Base-by-base conservation (phyloP, 2,888 invertebrate species). In the Ditula angustiorana region DNA sequence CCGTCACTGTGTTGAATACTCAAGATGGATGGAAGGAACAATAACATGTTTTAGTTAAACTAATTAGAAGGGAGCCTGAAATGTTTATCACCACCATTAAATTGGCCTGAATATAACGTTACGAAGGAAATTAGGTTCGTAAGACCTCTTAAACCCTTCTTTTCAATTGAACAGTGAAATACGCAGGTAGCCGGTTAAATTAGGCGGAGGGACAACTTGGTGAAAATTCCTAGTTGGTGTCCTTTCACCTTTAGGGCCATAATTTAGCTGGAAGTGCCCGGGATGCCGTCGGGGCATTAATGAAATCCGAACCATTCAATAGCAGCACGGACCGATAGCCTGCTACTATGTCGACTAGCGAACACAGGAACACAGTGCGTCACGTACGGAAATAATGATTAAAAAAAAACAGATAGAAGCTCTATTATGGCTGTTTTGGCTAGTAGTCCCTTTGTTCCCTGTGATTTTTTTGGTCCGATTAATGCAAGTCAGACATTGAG, bases 191-290 rank as follows among this genome's bases (percentile, higher is more conserved):
- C 26, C 61, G 55, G 61, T 66, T 63, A 61, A 66, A 67, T 69
- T 59, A 63, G 61, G 49, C 56, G 28, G 21, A 50, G 66, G 63
- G 67, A 59, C 63, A 57, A 61, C 56, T 63, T 28, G 41, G 23
- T 52, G 61, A 41, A 61, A 47, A 59, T 61, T 61, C 62, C 58
- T 56, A 61, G 61, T 52, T 52, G 56, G 28, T 64, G 53, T 66
- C 67, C 61, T 64, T 67, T 67, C 60, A 65, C 63, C 58, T 60
- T 58, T 7, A 44, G 8, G 50, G 60, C 66, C 28, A 69, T 69
- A 67, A 66, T 66, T 69, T 64, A 63, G 23, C 55, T 26, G 49
- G 46, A 52, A 60, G 30, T 50, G 58, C 62, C 63, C 56, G 60
- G 44, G 53, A 57, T 61, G 61, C 52, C 53, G 68, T 57, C 62